Percentiles rank a stretch among this genome's conserved stretches.
Conservation (phyloP, 37 sponge, comb jelly and placozoan species). For the Petrosia ficiformis region DNA sequence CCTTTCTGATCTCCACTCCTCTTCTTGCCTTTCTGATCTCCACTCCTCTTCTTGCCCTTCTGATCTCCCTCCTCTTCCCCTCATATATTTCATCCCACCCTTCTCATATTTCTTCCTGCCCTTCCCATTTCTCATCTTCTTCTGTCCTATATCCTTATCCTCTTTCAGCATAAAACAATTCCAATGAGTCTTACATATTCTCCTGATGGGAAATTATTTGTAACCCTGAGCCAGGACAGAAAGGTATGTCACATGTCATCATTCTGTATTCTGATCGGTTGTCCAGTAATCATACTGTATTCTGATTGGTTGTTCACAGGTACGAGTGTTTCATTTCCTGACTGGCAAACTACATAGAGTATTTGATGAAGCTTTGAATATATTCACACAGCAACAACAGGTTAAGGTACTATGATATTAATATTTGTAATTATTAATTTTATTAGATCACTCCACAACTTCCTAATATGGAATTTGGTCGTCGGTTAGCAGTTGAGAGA, state of each 20-base stretch:
- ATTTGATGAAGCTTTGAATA: constrained; percentile 76
- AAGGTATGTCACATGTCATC: constrained; percentile 48
- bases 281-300: not conserved
- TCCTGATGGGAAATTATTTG: constrained; percentile 85
- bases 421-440: not conserved
- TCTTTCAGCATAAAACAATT: constrained; percentile 62
- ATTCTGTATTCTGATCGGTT: not conserved
- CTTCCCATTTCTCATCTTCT: too few species aligned
- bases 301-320: constrained; percentile 18
- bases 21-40: not conserved
- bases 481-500: constrained; percentile 84
- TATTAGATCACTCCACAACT: constrained; percentile 48
- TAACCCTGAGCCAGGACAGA: constrained; percentile 75
- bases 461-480: constrained; percentile 92
- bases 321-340: constrained; percentile 81
- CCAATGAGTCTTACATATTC: constrained; percentile 71
- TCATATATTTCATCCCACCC: not conserved
- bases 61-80: not conserved
- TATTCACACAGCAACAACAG: constrained; percentile 81
- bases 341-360: constrained; percentile 85
- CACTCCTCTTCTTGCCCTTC: not conserved
- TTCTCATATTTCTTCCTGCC: not conserved
- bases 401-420: constrained; percentile 9
- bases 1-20: too few species aligned
- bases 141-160: too few species aligned